Conservation (phyloP, 2,113 vertebrate genomes). For the Cyrtonyx montezumae region DNA sequence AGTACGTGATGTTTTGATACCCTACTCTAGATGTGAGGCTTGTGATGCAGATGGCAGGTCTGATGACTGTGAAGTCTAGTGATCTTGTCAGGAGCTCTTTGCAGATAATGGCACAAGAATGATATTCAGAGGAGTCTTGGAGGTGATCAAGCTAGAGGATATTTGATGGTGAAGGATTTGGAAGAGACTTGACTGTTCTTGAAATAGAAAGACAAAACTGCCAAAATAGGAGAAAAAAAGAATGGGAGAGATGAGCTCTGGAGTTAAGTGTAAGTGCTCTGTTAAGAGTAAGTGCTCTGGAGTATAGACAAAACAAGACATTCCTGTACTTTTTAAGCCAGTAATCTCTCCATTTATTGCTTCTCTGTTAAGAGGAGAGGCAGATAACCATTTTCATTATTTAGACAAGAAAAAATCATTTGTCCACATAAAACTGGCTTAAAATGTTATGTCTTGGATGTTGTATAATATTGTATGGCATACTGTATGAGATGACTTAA, state of each 20-base stretch:
- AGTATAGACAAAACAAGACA: background rate
- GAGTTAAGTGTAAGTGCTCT: background rate
- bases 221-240: background rate
- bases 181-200: background rate
- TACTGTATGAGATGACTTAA: background rate
- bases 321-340: background rate
- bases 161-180: background rate
- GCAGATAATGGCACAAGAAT: background rate
- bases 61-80: background rate
- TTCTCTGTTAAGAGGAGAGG: background rate
- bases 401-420: too few species aligned
- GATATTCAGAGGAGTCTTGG: background rate
- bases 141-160: background rate
- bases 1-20: background rate
- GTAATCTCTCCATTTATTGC: background rate
- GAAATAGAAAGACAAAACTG: background rate
- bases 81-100: background rate
- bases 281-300: background rate
- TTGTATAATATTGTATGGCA: background rate
- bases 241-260: background rate
- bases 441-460: background rate
- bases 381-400: background rate
- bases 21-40: background rate
- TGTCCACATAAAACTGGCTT: background rate
- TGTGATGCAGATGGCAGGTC: background rate